phyloP scores from a whole-genome alignment of 2,797 vertebrate species.

The Chanos chanos region DNA sequence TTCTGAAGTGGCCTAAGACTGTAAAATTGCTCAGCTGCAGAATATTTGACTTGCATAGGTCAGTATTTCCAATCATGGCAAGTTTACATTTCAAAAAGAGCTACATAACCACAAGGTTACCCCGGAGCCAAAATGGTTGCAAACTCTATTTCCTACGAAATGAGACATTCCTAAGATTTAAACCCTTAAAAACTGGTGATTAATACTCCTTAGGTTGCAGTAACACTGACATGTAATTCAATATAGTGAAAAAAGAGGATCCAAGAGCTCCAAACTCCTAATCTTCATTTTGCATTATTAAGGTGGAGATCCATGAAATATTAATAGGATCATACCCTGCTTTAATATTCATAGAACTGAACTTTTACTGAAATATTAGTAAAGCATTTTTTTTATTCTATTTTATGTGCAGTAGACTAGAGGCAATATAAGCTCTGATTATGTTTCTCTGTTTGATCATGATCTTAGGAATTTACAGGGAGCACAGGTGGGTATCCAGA shows the following conservation, averaged over 20 bases:
- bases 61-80: slow-evolving; percentile 22
- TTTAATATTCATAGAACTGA: slow-evolving; percentile 82
- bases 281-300: slow-evolving; percentile 76
- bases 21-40: no score
- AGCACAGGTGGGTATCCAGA: slow-evolving; percentile 19
- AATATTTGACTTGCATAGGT: no score
- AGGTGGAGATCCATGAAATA: slow-evolving; percentile 75
- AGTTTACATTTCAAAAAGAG: slow-evolving; percentile 23
- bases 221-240: slow-evolving; percentile 49
- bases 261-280: slow-evolving; percentile 59
- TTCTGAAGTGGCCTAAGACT: no score
- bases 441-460: slow-evolving; percentile 78
- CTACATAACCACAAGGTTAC: slow-evolving; percentile 24
- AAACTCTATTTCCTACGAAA: slow-evolving; percentile 36
- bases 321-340: slow-evolving; percentile 73
- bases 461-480: slow-evolving; percentile 61
- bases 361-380: slow-evolving; percentile 70
- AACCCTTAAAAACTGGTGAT: slow-evolving; percentile 37
- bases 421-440: slow-evolving; percentile 65
- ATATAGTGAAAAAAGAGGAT: slow-evolving; percentile 57
- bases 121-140: slow-evolving; percentile 27
- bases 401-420: slow-evolving; percentile 68
- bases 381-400: no score
- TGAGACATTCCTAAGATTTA: slow-evolving; percentile 18
- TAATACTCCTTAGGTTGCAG: slow-evolving; percentile 45